Evolutionary conservation across 2,888 invertebrate species (phyloP), one percentile per base, ranked within the genome.

Genomic region (Lamellibrachia columna): DNA sequence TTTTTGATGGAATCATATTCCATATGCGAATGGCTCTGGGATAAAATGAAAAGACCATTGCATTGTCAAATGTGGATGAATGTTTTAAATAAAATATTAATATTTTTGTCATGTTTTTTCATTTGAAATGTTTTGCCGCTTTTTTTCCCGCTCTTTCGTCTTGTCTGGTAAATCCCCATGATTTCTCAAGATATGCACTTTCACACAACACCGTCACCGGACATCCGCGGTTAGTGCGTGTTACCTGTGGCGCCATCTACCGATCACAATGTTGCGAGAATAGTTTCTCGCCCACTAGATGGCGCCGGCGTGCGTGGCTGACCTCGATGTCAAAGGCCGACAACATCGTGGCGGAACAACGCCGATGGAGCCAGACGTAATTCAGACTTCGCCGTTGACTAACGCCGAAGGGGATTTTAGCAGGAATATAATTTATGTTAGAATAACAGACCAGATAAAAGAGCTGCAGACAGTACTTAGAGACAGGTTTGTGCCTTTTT

Each of bases 401-500:
- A 52, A 75, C 75, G 75, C 90, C 75, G 94, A 95, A 90, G 93
- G 90, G 92, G 95, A 95, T 40, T 95, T 94, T 93, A 95, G 96
- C 90, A 92, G 95, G 8, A 95, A 95, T 90, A 94, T 96, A 52
- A 95, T 95, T 92, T 93, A 93, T 53, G 92, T 96, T 90, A 95
- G 94, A 93, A 93, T 95, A 22, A 96, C 96, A 90, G 96, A 96
- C 92, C 96, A 96, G 93, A 94, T 96, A 55, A 95, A 95, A 91
- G 96, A 97, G 94, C 95, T 97, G 28, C 97, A 97, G 94, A 97
- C 97, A 22, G 96, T 97, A 90, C 95, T 97, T 60, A 94, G 97
- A 93, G 97, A 97, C 94, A 97, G 96, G 97, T 97, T 94, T 95
- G 96, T 60, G 53, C 53, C 7, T 7, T 53, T 91, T 91, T 92